Base-by-base conservation (phyloP, 2,888 invertebrate species). In the Chelonus formosanus region DNA sequence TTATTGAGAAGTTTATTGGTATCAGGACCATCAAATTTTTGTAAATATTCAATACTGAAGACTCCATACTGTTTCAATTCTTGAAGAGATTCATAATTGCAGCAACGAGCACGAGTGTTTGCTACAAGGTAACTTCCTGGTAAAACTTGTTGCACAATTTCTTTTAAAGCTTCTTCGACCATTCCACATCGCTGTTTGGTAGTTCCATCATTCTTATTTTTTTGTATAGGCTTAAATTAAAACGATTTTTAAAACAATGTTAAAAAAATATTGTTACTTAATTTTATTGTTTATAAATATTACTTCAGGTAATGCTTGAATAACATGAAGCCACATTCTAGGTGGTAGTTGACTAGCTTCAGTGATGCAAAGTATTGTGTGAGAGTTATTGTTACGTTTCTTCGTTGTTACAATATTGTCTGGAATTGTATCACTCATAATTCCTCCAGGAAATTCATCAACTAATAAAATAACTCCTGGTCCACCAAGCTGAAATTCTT, bases 361-460 rank as follows among this genome's bases (percentile, higher is more conserved):
- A 31, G 89, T 90, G 4, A 91, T 85, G 84, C 91, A 91, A 31
- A 91, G 80, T 75, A 91, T 88, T 65, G 88, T 86, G 65, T 89
- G 88, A 62, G 88, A 86, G 75, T 85, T 85, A 71, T 85, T 85
- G 67, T 83, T 84, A 67, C 88, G 86, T 67, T 88, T 88, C 0
- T 87, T 84, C 36, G 79, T 76, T 62, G 79, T 80, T 53, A 78
- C 79, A 20, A 82, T 86, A 20, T 20, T 20, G 6, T 88, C 88
- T 63, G 87, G 86, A 0, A 86, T 85, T 4, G 86, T 87, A 45
- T 87, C 85, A 54, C 87, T 40, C 83, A 88, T 89, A 62, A 87
- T 84, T 54, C 89, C 89, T 75, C 88, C 87, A 0, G 91, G 91
- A 79, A 89, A 91, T 78, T 90, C 86, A 73, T 90, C 90, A 0